These are phyloP conservation scores for Thysanoteuthis rhombus DNA, from an alignment of 2,888 invertebrate species.

Conservation along the genomic window DNA sequence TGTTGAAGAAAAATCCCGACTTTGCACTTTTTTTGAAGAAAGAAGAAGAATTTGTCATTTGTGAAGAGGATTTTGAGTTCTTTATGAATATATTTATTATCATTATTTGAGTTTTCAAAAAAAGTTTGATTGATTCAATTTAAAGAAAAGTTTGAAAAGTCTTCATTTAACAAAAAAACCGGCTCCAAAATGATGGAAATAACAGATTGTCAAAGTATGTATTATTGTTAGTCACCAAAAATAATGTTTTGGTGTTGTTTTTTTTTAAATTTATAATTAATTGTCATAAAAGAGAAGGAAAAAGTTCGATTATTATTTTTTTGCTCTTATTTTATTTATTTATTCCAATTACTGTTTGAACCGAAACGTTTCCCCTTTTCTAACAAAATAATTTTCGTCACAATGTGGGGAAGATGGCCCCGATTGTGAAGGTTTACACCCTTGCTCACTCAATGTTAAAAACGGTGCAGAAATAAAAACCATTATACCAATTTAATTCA, in stretches of 20 bases:
- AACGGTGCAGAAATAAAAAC: no score
- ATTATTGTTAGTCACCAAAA: neutral
- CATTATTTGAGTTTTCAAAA: neutral
- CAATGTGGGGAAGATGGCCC: no score
- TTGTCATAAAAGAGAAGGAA: no score
- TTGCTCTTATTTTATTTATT: no score
- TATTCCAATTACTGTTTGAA: neutral
- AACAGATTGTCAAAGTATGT: conserved; percentile 69
- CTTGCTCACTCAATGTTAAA: no score
- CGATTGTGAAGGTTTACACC: no score
- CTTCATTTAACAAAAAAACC: neutral
- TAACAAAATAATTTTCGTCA: neutral
- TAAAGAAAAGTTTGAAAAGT: neutral
- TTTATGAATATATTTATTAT: neutral
- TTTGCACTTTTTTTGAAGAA: neutral
- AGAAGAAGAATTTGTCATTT: neutral
- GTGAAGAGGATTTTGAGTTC: neutral
- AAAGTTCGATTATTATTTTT: no score
- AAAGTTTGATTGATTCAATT: neutral
- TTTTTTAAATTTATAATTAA: neutral
- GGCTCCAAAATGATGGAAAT: conserved; percentile 66
- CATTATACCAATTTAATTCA: no score
- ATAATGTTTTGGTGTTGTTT: neutral
- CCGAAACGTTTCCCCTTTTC: neutral
- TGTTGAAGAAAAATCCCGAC: neutral